Percentiles rank a stretch among this genome's conserved stretches.
These are phyloP conservation scores for Drosophila mulleri DNA, from an alignment of 2,888 invertebrate genomes.

Conservation along the genomic window DNA sequence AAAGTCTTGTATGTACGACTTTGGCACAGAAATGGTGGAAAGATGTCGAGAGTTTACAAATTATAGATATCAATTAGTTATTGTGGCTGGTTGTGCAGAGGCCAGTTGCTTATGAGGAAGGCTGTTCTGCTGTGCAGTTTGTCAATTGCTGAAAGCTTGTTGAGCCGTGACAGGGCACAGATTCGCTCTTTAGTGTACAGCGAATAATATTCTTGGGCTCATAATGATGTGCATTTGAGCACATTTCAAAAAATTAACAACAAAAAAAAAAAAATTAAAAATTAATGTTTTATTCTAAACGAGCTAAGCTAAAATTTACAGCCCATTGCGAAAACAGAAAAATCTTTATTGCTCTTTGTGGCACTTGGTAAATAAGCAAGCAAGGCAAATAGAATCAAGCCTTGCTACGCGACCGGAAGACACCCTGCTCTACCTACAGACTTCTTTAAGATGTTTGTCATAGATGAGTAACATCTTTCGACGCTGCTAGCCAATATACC, in stretches of 20 bases:
- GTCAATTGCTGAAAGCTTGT: conserved; percentile 1
- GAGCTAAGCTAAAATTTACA: conserved; percentile 32
- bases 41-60: conserved; percentile 15
- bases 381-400: conserved; percentile 20
- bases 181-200: background rate
- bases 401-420: background rate
- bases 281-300: conserved; percentile 33
- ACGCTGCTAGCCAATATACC: background rate
- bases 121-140: conserved; percentile 15
- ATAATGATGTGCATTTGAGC: conserved; percentile 26
- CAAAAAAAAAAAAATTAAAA: background rate
- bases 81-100: conserved; percentile 37
- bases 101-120: conserved; percentile 12
- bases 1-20: conserved; percentile 14
- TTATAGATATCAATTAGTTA: conserved; percentile 23
- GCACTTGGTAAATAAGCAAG: conserved; percentile 39
- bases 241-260: background rate
- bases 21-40: conserved; percentile 18
- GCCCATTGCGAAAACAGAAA: conserved; percentile 56
- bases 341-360: conserved; percentile 59
- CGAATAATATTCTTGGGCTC: conserved; percentile 11
- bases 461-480: too few species aligned
- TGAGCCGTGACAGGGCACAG: conserved; percentile 19
- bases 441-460: background rate
- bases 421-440: background rate